These are phyloP conservation scores for Pyralis farinalis DNA, from an alignment of 2,888 invertebrate genomes.

Conservation along the genomic window DNA sequence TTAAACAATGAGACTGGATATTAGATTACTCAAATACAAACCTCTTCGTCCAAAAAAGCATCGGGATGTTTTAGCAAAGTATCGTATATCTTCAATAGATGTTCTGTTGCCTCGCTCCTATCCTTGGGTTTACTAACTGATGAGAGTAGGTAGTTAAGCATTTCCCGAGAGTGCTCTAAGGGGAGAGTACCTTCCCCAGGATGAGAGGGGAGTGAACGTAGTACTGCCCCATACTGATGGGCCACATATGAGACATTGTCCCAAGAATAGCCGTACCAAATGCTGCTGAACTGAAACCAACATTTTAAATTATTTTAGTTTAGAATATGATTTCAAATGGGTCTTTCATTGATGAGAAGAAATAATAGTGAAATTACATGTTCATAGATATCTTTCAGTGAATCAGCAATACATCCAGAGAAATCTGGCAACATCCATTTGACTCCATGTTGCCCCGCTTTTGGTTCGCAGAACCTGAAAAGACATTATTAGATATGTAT, in stretches of 20 bases:
- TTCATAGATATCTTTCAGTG: conserved; percentile 82
- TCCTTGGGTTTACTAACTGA: conserved; percentile 54
- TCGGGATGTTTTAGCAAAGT: conserved; percentile 69
- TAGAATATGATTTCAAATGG: too few species aligned
- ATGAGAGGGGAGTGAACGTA: conserved; percentile 70
- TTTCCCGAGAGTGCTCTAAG: conserved; percentile 77
- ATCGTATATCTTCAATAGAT: conserved; percentile 81
- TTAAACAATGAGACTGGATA: too few species aligned
- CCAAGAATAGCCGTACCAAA: conserved; percentile 83
- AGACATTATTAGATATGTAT: too few species aligned
- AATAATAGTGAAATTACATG: conserved; percentile 60
- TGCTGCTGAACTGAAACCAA: conserved; percentile 51
- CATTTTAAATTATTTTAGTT: too few species aligned
- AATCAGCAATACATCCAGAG: conserved; percentile 85
- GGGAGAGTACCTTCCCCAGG: conserved; percentile 86
- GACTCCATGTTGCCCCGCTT: conserved; percentile 79
- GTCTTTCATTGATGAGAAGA: too few species aligned
- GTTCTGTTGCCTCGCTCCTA: conserved; percentile 81
- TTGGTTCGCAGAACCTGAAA: conserved; percentile 68
- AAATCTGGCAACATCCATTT: conserved; percentile 90
- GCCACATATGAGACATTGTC: conserved; percentile 79
- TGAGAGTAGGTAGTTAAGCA: conserved; percentile 75
- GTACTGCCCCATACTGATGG: conserved; percentile 75
- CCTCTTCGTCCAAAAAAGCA: conserved; percentile 87
- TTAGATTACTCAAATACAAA: conserved; percentile 62